Evolutionary conservation across 2,113 vertebrate species (phyloP).

Genomic region (Otocyon megalotis): DNA sequence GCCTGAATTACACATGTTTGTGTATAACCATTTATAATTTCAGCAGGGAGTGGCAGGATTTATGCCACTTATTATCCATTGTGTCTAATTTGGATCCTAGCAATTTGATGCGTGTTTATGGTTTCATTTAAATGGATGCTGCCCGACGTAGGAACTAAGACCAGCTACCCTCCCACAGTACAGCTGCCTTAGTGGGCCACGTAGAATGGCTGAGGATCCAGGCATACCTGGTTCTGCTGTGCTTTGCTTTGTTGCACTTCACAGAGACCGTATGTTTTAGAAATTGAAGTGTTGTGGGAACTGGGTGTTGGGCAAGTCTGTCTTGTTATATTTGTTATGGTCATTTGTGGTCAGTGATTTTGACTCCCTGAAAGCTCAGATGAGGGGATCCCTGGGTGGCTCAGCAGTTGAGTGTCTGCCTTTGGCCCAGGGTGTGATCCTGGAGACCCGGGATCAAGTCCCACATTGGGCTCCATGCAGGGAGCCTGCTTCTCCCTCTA

Average conservation of each 20-base stretch:
- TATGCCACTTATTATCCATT: constrained; percentile 13
- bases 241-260: background rate
- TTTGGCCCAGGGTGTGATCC: too few species aligned
- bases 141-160: background rate
- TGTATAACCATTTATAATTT: constrained; percentile 49
- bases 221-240: background rate
- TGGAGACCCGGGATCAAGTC: too few species aligned
- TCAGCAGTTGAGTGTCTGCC: too few species aligned
- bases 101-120: background rate
- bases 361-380: background rate
- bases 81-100: constrained; percentile 24
- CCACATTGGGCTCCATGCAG: too few species aligned
- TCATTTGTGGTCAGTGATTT: background rate
- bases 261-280: background rate
- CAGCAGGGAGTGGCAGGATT: constrained; percentile 38
- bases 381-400: too few species aligned
- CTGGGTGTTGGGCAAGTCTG: background rate
- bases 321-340: background rate
- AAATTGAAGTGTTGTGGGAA: background rate
- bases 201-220: background rate
- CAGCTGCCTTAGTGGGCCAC: background rate
- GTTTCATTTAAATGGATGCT: constrained; percentile 45
- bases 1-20: constrained; percentile 15
- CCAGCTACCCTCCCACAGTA: background rate
- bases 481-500: too few species aligned